Evolutionary conservation across 2,797 vertebrate genomes (phyloP), one percentile per base, ranked within the genome.

Genomic region (Scyliorhinus canicula): DNA sequence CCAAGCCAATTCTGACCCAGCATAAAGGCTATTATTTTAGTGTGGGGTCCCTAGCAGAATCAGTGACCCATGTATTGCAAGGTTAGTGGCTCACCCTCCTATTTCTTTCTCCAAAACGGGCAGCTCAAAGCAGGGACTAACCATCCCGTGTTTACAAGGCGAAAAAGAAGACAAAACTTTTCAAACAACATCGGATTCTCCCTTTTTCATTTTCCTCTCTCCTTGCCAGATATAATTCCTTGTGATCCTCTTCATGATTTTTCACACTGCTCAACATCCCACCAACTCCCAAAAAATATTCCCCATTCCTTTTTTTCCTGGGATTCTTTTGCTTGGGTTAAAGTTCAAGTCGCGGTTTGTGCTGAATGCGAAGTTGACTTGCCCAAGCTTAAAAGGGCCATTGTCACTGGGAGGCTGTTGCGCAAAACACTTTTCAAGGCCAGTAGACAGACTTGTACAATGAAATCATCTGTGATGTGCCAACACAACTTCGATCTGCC

Each of bases 31-130:
- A 50, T 95, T 88, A 1, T 0, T 35, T 94, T 93, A 94, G 95
- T 95, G 95, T 8, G 50, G 95, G 95, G 95, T 94, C n/a, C 9
- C 90, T 79, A 57, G 95, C 95, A 95, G 93, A 95, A 52, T 95
- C 95, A 52, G 71, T 19, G 95, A 95, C 95, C 95, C 85, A 11
- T 82, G 1, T 55, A 12, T 82, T 74, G 9, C 0, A 55, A 95
- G 95, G 95, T 93, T 21, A 31, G 57, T 0, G 3, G 55, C 12
- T 90, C 95, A 40, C 3, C 55, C 6, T 86, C 67, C 79, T 82
- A 40, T 63, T 91, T 35, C 86, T 90, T 90, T 91, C 88, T 91
- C 60, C 60, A 91, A 65, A 40, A 40, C 28, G 21, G 6, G 47
- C n/a, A 44, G 57, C 88, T 65, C n/a, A 44, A 44, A 91, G 88